These are phyloP conservation scores for Sternotherus odoratus DNA, from an alignment of 2,797 vertebrate genomes.

Conservation along the genomic window DNA sequence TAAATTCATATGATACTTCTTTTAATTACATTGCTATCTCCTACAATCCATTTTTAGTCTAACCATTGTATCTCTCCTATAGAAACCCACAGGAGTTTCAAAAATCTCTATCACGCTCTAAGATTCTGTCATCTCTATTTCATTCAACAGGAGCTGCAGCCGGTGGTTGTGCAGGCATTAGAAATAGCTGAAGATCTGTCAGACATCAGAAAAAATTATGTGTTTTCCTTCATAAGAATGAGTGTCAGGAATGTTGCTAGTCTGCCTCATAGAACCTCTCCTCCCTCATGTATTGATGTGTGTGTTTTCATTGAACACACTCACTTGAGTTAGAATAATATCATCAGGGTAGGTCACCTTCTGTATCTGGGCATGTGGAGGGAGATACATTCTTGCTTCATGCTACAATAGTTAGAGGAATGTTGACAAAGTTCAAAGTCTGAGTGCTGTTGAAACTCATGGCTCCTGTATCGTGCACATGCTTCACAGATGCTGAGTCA, in stretches of 20 bases:
- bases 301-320: rapidly evolving
- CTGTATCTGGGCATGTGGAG: not conserved
- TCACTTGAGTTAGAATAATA: not conserved
- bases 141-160: not conserved
- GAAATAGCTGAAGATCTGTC: not conserved
- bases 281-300: not conserved
- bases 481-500: not conserved
- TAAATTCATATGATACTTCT: not conserved
- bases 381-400: not conserved
- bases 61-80: not conserved
- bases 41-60: not conserved
- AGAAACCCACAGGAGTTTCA: not conserved
- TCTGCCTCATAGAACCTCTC: not conserved
- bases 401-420: not conserved
- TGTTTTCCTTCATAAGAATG: not conserved
- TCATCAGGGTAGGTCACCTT: not conserved
- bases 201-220: not conserved
- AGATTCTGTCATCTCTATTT: not conserved
- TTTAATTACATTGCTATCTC: not conserved
- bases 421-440: not conserved
- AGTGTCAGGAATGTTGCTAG: not conserved
- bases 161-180: not conserved
- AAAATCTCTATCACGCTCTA: not conserved
- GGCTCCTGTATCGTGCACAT: rapidly evolving
- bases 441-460: rapidly evolving